Base-by-base conservation (phyloP, 1,140 invertebrate genomes). In the Pogonomyrmex barbatus region DNA sequence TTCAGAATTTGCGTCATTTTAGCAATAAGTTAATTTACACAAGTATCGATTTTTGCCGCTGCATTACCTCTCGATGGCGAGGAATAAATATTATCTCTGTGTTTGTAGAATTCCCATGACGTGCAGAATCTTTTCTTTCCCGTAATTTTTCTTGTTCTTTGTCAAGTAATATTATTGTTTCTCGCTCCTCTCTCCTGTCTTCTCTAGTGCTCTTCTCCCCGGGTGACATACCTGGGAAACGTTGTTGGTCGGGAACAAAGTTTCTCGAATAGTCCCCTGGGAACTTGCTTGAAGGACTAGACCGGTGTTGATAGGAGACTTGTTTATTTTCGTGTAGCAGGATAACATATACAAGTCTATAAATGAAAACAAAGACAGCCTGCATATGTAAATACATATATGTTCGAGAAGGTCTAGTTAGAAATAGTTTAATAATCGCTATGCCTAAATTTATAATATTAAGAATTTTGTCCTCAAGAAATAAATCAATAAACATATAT, bases 311-410 rank as follows among this genome's bases (percentile, higher is more conserved):
- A 88, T 83, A 75, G 68, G 42, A 42, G 76, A 81, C 67, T 82
- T 87, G 85, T 87, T 88, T 88, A 82, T 87, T 82, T 67, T 73
- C 68, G 42, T 36, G 84, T 75, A 82, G 45, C 67, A 36, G 30
- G 24, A 36, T 6, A 50, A 5, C 9, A 12, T 75, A 42, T 62
- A 36, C n/a, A 58, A n/a, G 30, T 60, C 24, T 58, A 68, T 71
- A 2, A 82, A 82, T 42, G 68, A 82, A 73, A 82, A 73, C 30
- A 73, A 47, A 73, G 67, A 47, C 67, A 60, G 47, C 10, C 4
- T 45, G 52, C 17, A 47, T 60, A 58, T 24, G 54, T 47, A 82
- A 60, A 83, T 83, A n/a, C 24, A 24, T 24, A 75, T 60, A 33
- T 52, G 4, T 79, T 54, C 12, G 54, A 67, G 47, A n/a, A 8